Evolutionary conservation across 2,797 vertebrate genomes (phyloP), one percentile per base, ranked within the genome.

Genomic region (Sitta carolinensis): DNA sequence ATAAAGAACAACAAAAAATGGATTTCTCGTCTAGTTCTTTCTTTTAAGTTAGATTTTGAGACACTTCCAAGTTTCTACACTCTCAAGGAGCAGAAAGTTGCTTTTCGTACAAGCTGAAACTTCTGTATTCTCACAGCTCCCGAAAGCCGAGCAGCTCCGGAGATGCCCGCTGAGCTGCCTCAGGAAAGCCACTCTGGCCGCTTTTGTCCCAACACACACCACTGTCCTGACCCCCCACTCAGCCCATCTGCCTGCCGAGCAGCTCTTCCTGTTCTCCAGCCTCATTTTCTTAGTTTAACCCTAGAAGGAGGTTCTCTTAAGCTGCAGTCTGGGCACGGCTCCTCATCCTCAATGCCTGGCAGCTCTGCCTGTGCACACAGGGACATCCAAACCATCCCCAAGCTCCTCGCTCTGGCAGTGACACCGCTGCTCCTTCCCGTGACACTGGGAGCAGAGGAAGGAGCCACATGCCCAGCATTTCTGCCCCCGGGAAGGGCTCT

Each of bases 311-410:
- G 12, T 72, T 88, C 38, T 23, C 50, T 63, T 23, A 43, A 43
- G 62, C 57, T 77, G 59, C 48, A 18, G 13, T 17, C 57, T 42
- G 21, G 20, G 51, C 68, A 2, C 2, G 1, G 69, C 36, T 66
- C 62, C 34, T 63, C 66, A 29, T 62, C 43, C 30, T 52, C 51
- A n/a, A 4, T 2, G 12, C 48, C 63, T 23, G 32, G 21, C 34
- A 2, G 2, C 16, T n/a, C 54, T 50, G 58, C 13, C 23, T 8
- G 52, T 0, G 0, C 20, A 4, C 7, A 4, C 6, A 1, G 45
- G 21, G 42, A 22, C 4, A 12, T 9, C 52, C 17, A 7, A 62
- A 25, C 12, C 50, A 36, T 32, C 2, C 18, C 8, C 3, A 2
- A 23, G 36, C 25, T 34, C 50, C 40, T 29, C 1, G 5, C 47